These are phyloP conservation scores for Tetranychus piercei DNA, from an alignment of 2,888 invertebrate species.

Conservation along the genomic window DNA sequence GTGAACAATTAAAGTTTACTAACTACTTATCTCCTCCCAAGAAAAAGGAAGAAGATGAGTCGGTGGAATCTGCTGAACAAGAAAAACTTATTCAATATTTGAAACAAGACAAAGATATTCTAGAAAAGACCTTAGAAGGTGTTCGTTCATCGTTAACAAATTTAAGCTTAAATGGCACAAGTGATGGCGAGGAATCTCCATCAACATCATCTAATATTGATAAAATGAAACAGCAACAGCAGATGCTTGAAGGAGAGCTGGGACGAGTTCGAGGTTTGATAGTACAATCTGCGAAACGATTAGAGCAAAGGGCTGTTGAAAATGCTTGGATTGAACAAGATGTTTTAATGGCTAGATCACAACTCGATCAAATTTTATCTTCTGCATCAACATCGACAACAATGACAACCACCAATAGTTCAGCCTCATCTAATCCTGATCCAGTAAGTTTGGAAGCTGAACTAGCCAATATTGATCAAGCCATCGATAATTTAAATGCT, in stretches of 20 bases:
- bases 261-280: slow-evolving; percentile 63
- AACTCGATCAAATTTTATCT: background rate
- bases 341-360: background rate
- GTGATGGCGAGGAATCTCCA: background rate
- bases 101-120: slow-evolving; percentile 54
- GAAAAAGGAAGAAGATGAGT: background rate
- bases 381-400: background rate
- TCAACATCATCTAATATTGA: slow-evolving; percentile 35
- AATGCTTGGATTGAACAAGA: background rate
- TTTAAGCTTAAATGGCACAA: background rate
- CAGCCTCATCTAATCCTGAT: background rate
- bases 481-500: slow-evolving; percentile 65
- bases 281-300: slow-evolving; percentile 47
- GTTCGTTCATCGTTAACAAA: slow-evolving; percentile 30
- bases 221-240: slow-evolving; percentile 49
- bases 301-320: slow-evolving; percentile 13
- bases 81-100: slow-evolving; percentile 54
- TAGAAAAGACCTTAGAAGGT: slow-evolving; percentile 48
- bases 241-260: slow-evolving; percentile 54
- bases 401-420: background rate
- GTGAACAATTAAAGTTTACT: slow-evolving; percentile 4
- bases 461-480: slow-evolving; percentile 57
- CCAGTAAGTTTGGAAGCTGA: slow-evolving; percentile 39
- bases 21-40: background rate
- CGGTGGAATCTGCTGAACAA: slow-evolving; percentile 29